Base-by-base conservation (phyloP, 1,140 invertebrate genomes). In the Acromyrmex heyeri region DNA sequence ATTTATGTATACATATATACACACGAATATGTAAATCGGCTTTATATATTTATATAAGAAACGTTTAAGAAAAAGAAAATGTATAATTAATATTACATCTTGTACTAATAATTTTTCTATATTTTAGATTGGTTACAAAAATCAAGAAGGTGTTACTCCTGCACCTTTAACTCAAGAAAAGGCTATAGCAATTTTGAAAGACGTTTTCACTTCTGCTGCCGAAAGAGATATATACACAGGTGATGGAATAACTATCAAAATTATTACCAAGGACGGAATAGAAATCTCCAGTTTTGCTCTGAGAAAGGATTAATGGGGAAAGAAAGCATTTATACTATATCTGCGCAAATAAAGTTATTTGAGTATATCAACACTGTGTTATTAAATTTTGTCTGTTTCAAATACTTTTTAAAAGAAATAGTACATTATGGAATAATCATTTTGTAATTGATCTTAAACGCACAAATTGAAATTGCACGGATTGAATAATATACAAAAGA, bases 141-240 rank as follows among this genome's bases (percentile, higher is more conserved):
- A 99, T 95, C 98, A 98, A 96, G 95, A 97, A 92, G 96, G 96
- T 92, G 96, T 96, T 1, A 96, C 96, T 14, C 93, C 95, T 53
- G 93, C 94, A 21, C 96, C 96, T 1, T 92, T 99, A 3, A 96
- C 97, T 12, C 94, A 96, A 90, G 98, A 99, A 65, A 97, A 97
- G 90, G 99, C 99, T 6, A 93, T 99, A 10, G 95, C 96, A 30
- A 95, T 99, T 18, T 95, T 99, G 3, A 99, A 99, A 91, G 99
- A 99, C 96, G 98, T 98, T 0, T 99, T 99, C 93, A 99, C 99
- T 87, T 99, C 99, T 77, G 99, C 99, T 55, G 98, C 99, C 78
- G 99, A 99, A 94, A 96, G 99, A 94, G 99, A 99, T 94, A 99
- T 99, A 89, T 98, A 99, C 92, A 99, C 98, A 92, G 99, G 99